phyloP scores from a whole-genome alignment of 2,113 vertebrate species.

The Salvator merianae region DNA sequence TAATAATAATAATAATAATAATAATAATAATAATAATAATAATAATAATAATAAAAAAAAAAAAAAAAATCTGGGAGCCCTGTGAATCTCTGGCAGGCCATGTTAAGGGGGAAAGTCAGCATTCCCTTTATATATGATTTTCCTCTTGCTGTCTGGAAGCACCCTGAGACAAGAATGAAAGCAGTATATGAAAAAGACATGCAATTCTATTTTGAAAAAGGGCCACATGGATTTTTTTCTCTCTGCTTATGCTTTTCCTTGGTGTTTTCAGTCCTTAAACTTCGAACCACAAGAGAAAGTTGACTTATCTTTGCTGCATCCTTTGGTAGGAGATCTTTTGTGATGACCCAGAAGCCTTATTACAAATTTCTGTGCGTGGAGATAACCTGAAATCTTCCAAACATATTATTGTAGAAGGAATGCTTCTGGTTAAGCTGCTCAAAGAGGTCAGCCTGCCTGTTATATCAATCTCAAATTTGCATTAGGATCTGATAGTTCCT shows the following conservation, averaged over 20 bases:
- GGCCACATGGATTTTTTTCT: conserved; percentile 5
- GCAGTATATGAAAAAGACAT: background rate
- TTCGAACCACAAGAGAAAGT: background rate
- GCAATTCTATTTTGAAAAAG: background rate
- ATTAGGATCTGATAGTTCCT: background rate
- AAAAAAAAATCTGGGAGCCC: too few relatives aligned
- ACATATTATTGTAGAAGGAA: background rate
- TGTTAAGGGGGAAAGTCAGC: too few relatives aligned
- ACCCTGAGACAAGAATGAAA: background rate
- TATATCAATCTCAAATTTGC: background rate
- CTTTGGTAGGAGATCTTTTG: background rate
- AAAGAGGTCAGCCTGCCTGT: background rate
- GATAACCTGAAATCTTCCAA: too few relatives aligned
- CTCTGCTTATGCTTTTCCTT: background rate
- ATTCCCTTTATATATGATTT: too few relatives aligned
- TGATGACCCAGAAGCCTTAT: conserved; percentile 2
- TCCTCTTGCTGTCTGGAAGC: background rate
- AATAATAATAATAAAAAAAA: too few relatives aligned
- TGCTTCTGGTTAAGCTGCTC: background rate
- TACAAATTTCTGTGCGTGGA: too few relatives aligned
- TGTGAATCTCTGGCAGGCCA: too few relatives aligned
- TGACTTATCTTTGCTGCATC: background rate
- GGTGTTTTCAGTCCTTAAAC: background rate
- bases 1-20: too few relatives aligned
- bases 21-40: too few relatives aligned